Evolutionary conservation across 2,888 invertebrate species (phyloP).

Genomic region (Tinea semifulvella): DNA sequence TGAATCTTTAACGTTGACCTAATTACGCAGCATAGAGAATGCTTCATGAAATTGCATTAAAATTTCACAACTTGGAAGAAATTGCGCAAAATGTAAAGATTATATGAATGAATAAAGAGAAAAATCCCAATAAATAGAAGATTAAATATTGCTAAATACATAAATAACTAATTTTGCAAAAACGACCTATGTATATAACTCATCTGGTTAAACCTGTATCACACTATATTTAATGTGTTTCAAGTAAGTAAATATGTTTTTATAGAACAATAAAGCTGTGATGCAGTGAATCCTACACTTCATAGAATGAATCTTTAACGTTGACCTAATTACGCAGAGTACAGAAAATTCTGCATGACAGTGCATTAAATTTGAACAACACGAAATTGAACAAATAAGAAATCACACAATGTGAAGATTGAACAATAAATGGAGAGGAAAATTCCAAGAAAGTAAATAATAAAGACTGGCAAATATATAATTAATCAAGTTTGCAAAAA

Average conservation of each 20-base stretch:
- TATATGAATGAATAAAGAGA: neutral
- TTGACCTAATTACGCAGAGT: conserved; percentile 8
- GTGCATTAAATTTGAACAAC: neutral
- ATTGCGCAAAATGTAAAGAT: no score
- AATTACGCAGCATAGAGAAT: conserved; percentile 5
- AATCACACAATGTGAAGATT: no score
- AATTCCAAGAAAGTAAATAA: neutral
- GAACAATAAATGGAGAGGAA: neutral
- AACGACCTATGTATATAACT: no score
- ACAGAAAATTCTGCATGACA: no score
- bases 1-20: conserved; percentile 11
- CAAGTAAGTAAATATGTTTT: no score
- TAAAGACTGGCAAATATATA: neutral
- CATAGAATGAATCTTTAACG: conserved; percentile 8
- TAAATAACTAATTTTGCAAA: no score
- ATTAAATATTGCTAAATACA: no score
- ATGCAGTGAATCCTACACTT: neutral
- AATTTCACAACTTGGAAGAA: no score
- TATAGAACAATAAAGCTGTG: neutral
- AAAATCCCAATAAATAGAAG: neutral
- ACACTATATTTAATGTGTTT: no score
- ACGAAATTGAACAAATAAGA: no score
- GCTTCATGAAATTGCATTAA: conserved; percentile 6
- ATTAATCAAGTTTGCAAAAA: neutral
- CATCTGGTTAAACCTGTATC: no score